These are phyloP conservation scores for Heterotis niloticus DNA, from an alignment of 2,113 vertebrate species.

Conservation along the genomic window DNA sequence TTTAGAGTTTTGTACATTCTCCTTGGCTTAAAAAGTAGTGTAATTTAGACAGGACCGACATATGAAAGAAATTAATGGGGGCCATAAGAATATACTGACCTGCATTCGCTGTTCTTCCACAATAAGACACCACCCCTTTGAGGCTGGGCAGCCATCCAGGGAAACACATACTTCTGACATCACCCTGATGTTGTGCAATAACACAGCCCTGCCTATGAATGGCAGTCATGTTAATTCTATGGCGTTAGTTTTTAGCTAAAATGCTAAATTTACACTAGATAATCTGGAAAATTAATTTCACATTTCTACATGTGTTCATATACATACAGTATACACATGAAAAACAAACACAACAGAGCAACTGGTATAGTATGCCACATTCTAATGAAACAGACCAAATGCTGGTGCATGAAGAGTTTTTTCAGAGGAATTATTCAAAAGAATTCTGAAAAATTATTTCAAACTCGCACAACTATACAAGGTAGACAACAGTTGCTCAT, in stretches of 20 bases:
- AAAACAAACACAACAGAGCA: too few species aligned
- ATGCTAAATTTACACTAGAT: too few species aligned
- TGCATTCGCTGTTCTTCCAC: not conserved
- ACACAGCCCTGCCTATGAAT: not conserved
- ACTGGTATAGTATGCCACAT: too few species aligned
- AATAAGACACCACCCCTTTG: constrained; percentile 5
- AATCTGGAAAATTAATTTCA: too few species aligned
- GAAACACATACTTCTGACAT: not conserved
- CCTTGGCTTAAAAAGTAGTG: constrained; percentile 4
- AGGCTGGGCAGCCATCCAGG: constrained; percentile 1
- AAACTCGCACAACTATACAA: too few species aligned
- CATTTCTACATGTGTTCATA: too few species aligned
- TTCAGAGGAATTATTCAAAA: too few species aligned
- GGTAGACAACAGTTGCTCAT: not conserved
- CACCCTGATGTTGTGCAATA: not conserved
- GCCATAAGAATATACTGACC: constrained; percentile 15
- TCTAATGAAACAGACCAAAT: too few species aligned
- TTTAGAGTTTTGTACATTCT: not conserved
- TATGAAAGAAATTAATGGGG: constrained; percentile 18
- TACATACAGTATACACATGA: too few species aligned
- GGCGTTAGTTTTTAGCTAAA: too few species aligned
- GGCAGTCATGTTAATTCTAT: not conserved
- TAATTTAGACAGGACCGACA: not conserved
- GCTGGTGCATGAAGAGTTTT: too few species aligned
- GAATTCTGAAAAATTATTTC: too few species aligned